Evolutionary conservation across 2,888 invertebrate genomes (phyloP), one percentile per base, ranked within the genome.

Genomic region (Himalopsyche anomala): DNA sequence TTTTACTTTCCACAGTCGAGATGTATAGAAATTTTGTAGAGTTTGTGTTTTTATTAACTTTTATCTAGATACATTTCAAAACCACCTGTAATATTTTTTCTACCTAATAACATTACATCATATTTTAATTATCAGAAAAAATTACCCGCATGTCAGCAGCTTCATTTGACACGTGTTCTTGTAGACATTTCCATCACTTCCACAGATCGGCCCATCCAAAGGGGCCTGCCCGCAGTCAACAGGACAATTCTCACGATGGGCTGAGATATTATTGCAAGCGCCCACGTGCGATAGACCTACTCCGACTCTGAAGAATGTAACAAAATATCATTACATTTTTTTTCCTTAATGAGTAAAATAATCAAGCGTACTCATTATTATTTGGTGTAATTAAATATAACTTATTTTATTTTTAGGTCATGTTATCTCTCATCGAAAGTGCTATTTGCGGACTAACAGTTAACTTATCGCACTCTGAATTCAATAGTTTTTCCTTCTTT

Each of bases 161-260:
- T 97, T 97, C 98, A 99, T 98, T 90, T 97, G 97, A 90, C 99
- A 99, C 3, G 98, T 97, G 90, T 96, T 98, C 90, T 96, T 96
- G 93, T 98, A 98, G 0, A 98, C 98, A 90, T 97, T 97, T 51
- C 97, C 98, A 90, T 98, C 97, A 86, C 97, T 97, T 5, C 97
- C 98, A 90, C 98, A 99, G 88, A 98, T 95, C 0, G 98, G 98
- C 0, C 98, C 98, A 89, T 98, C 98, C 89, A 96, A 94, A 0
- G 97, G 97, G 0, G 97, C 97, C 90, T 95, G 96, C 54, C 97
- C 96, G 91, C 97, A 97, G 89, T 96, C 96, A 5, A 97, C 96
- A 0, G 98, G 98, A 89, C 98, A 99, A 90, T 97, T 97, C 91
- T 98, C 98, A 17, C 97, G 94, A 89, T 97, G 96, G 0, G 97